Conservation (phyloP, 2,113 vertebrate species). For the Athene noctua region DNA sequence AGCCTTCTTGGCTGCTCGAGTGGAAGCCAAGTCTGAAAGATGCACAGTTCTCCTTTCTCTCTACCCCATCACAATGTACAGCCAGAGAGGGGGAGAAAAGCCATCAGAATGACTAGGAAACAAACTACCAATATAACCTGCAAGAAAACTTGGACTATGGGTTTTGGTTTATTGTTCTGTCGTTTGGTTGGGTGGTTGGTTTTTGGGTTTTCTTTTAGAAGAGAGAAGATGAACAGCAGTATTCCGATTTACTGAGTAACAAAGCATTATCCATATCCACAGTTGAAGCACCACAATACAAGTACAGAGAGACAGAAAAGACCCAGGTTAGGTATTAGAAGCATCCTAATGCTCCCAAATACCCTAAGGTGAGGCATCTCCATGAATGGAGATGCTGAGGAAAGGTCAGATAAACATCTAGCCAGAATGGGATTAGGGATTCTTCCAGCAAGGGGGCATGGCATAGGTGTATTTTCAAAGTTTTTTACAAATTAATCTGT, state of each 20-base stretch:
- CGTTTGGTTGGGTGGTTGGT: neutral
- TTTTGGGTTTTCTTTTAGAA: neutral
- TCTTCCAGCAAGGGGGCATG: neutral
- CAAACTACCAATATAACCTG: neutral
- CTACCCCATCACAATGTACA: neutral
- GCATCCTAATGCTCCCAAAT: neutral
- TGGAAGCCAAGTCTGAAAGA: neutral
- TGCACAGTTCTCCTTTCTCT: neutral
- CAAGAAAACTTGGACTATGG: neutral
- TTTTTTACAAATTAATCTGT: neutral
- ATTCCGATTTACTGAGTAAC: neutral
- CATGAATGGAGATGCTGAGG: neutral
- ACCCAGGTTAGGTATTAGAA: neutral
- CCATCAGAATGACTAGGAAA: neutral
- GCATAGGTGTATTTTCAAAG: neutral
- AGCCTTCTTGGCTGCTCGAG: accelerated
- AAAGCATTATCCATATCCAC: neutral
- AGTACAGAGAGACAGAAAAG: neutral
- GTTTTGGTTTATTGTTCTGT: neutral
- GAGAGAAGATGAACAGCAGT: neutral
- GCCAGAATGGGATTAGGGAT: accelerated
- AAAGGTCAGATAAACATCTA: neutral
- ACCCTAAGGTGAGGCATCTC: neutral
- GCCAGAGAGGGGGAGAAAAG: neutral
- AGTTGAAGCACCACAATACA: neutral